phyloP scores from a whole-genome alignment of 2,888 invertebrate genomes.

The Tubiluchus corallicola region DNA sequence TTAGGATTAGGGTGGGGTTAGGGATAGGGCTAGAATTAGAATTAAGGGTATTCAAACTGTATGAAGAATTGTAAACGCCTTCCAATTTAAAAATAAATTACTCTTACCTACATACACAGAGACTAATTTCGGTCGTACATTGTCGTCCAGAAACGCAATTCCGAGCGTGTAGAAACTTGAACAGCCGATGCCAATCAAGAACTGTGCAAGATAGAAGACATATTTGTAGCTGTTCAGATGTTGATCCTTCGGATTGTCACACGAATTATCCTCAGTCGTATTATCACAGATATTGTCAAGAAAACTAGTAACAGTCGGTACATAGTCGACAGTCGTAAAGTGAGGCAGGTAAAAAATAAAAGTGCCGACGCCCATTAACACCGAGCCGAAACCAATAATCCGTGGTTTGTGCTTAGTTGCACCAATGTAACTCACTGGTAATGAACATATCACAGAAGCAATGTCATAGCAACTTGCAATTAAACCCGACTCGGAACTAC shows the following conservation, averaged over 20 bases:
- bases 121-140: slow-evolving; percentile 62
- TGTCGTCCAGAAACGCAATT: too few relatives aligned
- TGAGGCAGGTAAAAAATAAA: slow-evolving; percentile 63
- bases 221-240: too few relatives aligned
- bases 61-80: too few relatives aligned
- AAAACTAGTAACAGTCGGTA: too few relatives aligned
- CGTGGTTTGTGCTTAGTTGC: slow-evolving; percentile 35
- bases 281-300: too few relatives aligned
- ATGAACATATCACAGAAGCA: slow-evolving; percentile 58
- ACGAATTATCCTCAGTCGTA: too few relatives aligned
- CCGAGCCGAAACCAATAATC: slow-evolving; percentile 51
- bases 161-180: slow-evolving; percentile 72
- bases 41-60: too few relatives aligned
- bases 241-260: slow-evolving; percentile 2
- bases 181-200: slow-evolving; percentile 66
- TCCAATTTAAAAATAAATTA: too few relatives aligned
- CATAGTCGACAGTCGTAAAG: slow-evolving; percentile 49
- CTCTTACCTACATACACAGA: slow-evolving; percentile 63
- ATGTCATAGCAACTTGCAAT: too few relatives aligned
- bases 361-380: slow-evolving; percentile 47
- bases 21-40: too few relatives aligned
- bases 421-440: slow-evolving; percentile 68
- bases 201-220: slow-evolving; percentile 57
- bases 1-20: too few relatives aligned
- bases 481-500: slow-evolving; percentile 59